These are phyloP conservation scores for Kryptopterus vitreolus DNA, from an alignment of 2,797 vertebrate species.

Conservation along the genomic window DNA sequence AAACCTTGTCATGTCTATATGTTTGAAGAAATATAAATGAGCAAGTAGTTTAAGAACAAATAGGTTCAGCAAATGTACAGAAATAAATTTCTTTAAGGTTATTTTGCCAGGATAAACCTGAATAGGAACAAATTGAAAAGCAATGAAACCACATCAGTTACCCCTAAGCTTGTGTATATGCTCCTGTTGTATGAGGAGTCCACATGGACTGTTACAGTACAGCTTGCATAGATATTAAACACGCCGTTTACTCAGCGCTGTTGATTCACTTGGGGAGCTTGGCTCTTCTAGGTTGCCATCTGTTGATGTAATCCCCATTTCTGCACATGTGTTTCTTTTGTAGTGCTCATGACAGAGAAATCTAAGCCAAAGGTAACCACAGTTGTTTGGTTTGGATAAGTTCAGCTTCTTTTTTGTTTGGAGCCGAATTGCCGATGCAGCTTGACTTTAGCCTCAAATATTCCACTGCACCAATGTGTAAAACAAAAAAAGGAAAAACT, in stretches of 20 bases:
- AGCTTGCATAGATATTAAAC: constrained; percentile 5
- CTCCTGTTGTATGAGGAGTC: constrained; percentile 1
- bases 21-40: background rate
- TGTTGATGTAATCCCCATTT: constrained; percentile 57
- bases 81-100: too few relatives aligned
- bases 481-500: constrained; percentile 8
- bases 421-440: constrained; percentile 64
- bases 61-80: background rate
- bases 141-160: constrained; percentile 5
- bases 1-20: constrained; percentile 19
- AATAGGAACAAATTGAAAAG: background rate
- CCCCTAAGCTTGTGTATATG: background rate
- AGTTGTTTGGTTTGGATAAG: constrained; percentile 44
- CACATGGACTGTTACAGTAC: constrained; percentile 28
- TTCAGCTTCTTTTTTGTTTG: constrained; percentile 48
- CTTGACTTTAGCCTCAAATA: constrained; percentile 55
- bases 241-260: constrained; percentile 17
- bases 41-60: constrained; percentile 8
- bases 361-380: constrained; percentile 51
- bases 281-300: constrained; percentile 40
- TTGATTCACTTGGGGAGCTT: constrained; percentile 7
- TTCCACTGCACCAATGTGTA: constrained; percentile 48
- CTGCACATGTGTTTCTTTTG: constrained; percentile 57
- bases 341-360: constrained; percentile 39
- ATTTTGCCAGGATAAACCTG: too few relatives aligned